These are phyloP conservation scores for Phymorhynchus buccinoides DNA, from an alignment of 1,140 invertebrate genomes.

Conservation along the genomic window DNA sequence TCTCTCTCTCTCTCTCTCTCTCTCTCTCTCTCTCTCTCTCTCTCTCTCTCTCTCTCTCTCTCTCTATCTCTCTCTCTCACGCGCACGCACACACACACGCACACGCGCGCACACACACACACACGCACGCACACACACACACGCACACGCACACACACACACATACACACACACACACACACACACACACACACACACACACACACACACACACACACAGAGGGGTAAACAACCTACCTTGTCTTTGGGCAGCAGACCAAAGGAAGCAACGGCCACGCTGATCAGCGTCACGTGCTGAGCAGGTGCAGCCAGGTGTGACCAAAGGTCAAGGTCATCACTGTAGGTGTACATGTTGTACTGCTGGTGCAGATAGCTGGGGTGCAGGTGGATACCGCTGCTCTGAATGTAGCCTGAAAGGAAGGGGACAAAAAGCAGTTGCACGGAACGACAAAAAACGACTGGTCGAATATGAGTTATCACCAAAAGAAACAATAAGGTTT, in stretches of 20 bases:
- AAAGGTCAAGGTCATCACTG: not conserved
- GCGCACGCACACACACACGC: no score
- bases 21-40: no score
- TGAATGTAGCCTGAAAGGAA: not conserved
- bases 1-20: no score
- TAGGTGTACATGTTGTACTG: not conserved
- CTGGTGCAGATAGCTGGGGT: not conserved
- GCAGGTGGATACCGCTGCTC: not conserved
- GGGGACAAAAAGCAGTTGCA: no score
- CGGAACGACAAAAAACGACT: no score
- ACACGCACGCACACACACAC: not conserved
- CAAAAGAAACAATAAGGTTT: no score
- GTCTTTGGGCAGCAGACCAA: not conserved
- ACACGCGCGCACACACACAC: not conserved
- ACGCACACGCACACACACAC: not conserved
- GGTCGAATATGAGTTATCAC: no score
- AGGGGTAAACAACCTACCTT: no score
- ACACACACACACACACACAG: constrained; percentile 11
- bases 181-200: constrained; percentile 6
- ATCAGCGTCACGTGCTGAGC: not conserved
- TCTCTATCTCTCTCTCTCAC: no score
- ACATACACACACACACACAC: not conserved
- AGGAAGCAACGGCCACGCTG: not conserved
- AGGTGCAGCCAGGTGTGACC: not conserved
- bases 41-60: no score